A percentile compares a stretch with the other conserved stretches of the same genome.
Conservation (phyloP, 92 coral and sea anemone species). For the Porites lobata region DNA sequence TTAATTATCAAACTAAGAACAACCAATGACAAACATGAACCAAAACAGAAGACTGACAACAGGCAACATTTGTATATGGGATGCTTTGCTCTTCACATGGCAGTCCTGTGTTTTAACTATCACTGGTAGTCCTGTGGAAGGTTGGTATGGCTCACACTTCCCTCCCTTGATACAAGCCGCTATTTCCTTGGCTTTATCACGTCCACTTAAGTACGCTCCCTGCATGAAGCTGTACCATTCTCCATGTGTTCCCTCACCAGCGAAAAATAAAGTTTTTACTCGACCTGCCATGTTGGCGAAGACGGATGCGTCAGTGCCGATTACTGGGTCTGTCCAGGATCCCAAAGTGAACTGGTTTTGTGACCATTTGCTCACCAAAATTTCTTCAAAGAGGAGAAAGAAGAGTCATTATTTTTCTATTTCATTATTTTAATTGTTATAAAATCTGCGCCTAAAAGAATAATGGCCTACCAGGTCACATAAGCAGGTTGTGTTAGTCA, state of each 20-base stretch:
- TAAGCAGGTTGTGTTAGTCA: no score
- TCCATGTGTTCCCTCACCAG: slow-evolving; percentile 42
- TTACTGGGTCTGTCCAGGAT: slow-evolving; percentile 48
- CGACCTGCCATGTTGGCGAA: slow-evolving; percentile 45
- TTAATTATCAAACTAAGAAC: not conserved
- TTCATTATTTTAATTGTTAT: not conserved
- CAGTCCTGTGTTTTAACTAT: not conserved
- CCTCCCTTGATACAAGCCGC: not conserved
- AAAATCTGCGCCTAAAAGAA: no score
- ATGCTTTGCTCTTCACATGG: not conserved
- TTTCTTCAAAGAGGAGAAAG: slow-evolving; percentile 8
- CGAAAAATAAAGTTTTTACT: slow-evolving; percentile 28
- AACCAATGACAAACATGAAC: not conserved
- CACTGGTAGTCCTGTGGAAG: not conserved
- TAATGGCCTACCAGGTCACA: no score
- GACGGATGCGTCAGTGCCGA: slow-evolving; percentile 39
- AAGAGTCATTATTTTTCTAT: not conserved
- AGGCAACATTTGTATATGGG: not conserved
- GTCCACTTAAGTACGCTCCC: slow-evolving; percentile 45
- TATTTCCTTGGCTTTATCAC: slow-evolving; percentile 38
- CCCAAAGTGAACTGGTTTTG: slow-evolving; percentile 44
- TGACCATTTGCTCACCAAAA: slow-evolving; percentile 44
- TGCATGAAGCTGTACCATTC: slow-evolving; percentile 47
- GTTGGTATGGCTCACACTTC: not conserved
- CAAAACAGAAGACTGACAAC: not conserved